A percentile compares a stretch with the other conserved stretches of the same genome.
phyloP scores from a whole-genome alignment of 92 coral and sea anemone species.

The Palythoa grandiflora region DNA sequence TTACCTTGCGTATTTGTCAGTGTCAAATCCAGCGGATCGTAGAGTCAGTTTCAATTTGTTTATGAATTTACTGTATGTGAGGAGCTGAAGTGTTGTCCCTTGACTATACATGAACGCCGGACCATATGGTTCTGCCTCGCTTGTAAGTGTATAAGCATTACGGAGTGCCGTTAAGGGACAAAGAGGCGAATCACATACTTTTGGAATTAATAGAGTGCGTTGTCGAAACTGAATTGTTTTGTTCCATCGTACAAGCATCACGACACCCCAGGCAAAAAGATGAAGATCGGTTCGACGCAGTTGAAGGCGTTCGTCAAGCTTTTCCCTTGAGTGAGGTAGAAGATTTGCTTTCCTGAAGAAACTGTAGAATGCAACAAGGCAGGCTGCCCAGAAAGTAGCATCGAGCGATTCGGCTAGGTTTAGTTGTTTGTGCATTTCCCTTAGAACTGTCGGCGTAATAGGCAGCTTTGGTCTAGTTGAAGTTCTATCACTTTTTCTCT shows the following conservation, averaged over 20 bases:
- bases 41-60: too few relatives aligned
- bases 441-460: slow-evolving; percentile 22
- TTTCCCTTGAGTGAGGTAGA: neutral
- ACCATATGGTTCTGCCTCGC: too few relatives aligned
- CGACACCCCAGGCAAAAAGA: neutral
- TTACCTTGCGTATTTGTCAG: neutral
- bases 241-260: slow-evolving; percentile 19
- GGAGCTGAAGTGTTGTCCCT: too few relatives aligned
- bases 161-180: too few relatives aligned
- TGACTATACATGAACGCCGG: too few relatives aligned
- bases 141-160: too few relatives aligned
- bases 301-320: neutral
- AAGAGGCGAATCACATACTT: too few relatives aligned
- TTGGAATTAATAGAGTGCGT: too few relatives aligned
- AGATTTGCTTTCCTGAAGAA: neutral
- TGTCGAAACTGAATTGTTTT: slow-evolving; percentile 23
- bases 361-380: neutral
- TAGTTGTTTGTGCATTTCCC: neutral
- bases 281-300: slow-evolving; percentile 20
- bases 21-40: neutral
- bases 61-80: too few relatives aligned
- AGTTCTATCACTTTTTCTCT: slow-evolving; percentile 23
- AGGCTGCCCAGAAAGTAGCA: neutral
- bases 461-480: slow-evolving; percentile 31
- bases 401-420: slow-evolving; percentile 18